A percentile compares a stretch with the other conserved stretches of the same genome.
phyloP scores from a whole-genome alignment of 30 jellyfish, hydroid and myxozoan genomes.

The Cassiopea xamachana region DNA sequence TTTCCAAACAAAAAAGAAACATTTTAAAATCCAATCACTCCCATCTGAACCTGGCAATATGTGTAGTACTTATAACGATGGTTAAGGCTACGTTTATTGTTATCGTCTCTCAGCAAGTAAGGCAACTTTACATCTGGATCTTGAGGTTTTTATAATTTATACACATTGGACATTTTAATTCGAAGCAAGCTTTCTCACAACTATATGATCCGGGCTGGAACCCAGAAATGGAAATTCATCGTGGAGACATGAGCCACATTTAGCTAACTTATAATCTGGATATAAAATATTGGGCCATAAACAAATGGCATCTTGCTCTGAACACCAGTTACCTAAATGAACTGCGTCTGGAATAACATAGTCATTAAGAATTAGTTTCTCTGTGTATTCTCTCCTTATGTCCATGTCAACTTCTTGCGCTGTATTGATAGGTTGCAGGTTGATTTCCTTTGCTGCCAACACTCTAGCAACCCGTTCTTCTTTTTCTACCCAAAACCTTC shows the following conservation, averaged over 20 bases:
- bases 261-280: not conserved
- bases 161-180: conserved; percentile 55
- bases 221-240: conserved; percentile 44
- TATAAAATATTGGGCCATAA: conserved; percentile 41
- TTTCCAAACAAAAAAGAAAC: conserved; percentile 59
- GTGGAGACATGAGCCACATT: conserved; percentile 19
- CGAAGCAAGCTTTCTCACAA: conserved; percentile 61
- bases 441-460: conserved; percentile 13
- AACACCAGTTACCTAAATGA: conserved; percentile 35
- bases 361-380: conserved; percentile 16
- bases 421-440: conserved; percentile 3
- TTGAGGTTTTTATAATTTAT: not conserved
- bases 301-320: conserved; percentile 26
- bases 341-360: conserved; percentile 47
- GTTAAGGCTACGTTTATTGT: not conserved
- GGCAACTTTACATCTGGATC: conserved; percentile 22
- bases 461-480: conserved; percentile 36
- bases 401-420: conserved; percentile 15
- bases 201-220: conserved; percentile 72
- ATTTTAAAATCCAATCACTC: conserved; percentile 34
- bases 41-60: conserved; percentile 69
- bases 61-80: conserved; percentile 38
- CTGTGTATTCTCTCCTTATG: not conserved
- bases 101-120: not conserved
- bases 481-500: conserved; percentile 11